Evolutionary conservation across 2,113 vertebrate species (phyloP).

Genomic region (Eulemur macaco): DNA sequence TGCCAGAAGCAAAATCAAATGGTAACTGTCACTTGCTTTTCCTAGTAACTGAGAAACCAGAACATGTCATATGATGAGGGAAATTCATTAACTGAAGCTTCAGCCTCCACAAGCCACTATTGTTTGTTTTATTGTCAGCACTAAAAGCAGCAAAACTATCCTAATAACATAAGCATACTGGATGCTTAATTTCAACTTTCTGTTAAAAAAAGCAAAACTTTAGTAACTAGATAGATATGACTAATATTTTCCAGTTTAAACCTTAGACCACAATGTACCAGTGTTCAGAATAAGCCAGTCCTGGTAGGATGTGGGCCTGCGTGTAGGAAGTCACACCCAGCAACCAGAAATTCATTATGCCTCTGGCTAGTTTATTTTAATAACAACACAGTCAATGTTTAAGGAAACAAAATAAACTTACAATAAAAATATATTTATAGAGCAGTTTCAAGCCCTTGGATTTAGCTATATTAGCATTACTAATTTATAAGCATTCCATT

Average conservation of each 20-base stretch:
- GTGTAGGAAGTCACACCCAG: constrained; percentile 71
- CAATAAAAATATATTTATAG: background rate
- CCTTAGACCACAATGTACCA: constrained; percentile 24
- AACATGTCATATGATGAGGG: background rate
- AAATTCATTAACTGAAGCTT: background rate
- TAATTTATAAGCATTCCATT: background rate
- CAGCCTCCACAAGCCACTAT: background rate
- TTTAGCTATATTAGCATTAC: background rate
- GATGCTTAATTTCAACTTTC: constrained; percentile 6
- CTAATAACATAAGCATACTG: background rate
- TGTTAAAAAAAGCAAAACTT: background rate
- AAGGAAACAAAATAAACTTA: constrained; percentile 15
- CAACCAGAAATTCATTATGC: constrained; percentile 64
- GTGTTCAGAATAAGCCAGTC: constrained; percentile 38
- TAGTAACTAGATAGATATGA: constrained; percentile 32
- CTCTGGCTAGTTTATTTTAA: constrained; percentile 35
- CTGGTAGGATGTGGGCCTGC: constrained; percentile 60
- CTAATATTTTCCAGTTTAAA: constrained; percentile 52
- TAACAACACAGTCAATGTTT: constrained; percentile 20
- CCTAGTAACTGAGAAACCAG: background rate
- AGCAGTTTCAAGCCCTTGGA: background rate
- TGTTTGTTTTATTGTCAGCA: background rate
- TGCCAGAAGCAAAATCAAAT: background rate
- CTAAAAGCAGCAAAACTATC: background rate
- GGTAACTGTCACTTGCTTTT: background rate